Percentiles rank a stretch among this genome's conserved stretches.
These are phyloP conservation scores for Leptinotarsa texana DNA, from an alignment of 1,140 invertebrate species.

Conservation along the genomic window DNA sequence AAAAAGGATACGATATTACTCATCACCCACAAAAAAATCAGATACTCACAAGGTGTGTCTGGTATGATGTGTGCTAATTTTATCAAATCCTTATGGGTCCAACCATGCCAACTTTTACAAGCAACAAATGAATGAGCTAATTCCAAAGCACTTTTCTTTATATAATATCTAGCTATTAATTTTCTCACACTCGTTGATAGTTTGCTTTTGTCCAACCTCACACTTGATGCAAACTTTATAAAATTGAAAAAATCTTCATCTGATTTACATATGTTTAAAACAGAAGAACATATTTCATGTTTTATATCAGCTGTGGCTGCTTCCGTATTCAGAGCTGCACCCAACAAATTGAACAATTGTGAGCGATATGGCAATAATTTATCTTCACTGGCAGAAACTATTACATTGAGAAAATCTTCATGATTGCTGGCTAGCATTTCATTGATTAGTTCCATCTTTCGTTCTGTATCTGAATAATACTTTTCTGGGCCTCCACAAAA, in stretches of 20 bases:
- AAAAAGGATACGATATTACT: not conserved
- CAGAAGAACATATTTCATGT: conserved; percentile 56
- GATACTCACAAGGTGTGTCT: conserved; percentile 54
- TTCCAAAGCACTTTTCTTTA: conserved; percentile 58
- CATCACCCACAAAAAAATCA: not conserved
- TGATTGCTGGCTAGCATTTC: conserved; percentile 24
- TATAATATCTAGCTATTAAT: conserved; percentile 63
- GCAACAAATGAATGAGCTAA: conserved; percentile 63
- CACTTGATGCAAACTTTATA: conserved; percentile 58
- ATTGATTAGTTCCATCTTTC: conserved; percentile 2
- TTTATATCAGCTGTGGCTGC: conserved; percentile 23
- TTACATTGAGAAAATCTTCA: conserved; percentile 32
- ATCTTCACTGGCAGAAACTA: conserved; percentile 37
- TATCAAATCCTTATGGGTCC: conserved; percentile 71
- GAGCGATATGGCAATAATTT: conserved; percentile 30
- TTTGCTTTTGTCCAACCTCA: conserved; percentile 54
- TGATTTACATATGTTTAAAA: conserved; percentile 56
- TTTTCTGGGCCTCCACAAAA: conserved; percentile 38
- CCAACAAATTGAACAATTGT: conserved; percentile 36
- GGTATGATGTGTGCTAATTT: conserved; percentile 64
- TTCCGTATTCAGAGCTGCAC: conserved; percentile 22
- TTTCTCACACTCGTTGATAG: conserved; percentile 62
- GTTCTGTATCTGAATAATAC: conserved; percentile 19
- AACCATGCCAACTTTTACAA: conserved; percentile 62
- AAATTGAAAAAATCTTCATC: conserved; percentile 64